Percentiles rank a stretch among this genome's conserved stretches.
phyloP scores from a whole-genome alignment of 2,797 vertebrate genomes.

The Lithobates pipiens region DNA sequence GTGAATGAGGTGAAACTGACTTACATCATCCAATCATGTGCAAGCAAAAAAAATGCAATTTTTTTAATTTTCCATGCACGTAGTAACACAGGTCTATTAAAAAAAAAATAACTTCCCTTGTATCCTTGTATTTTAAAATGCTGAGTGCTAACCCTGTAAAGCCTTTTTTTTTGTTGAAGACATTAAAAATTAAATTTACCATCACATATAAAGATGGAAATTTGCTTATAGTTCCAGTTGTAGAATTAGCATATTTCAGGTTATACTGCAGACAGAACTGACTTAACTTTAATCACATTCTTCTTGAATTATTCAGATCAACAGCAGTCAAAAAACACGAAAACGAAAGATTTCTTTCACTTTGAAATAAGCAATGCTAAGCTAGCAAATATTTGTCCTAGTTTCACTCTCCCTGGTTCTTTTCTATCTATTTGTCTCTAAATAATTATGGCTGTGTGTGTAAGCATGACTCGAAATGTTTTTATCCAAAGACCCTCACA shows the following conservation, averaged over 20 bases:
- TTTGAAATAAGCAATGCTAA: slow-evolving; percentile 24
- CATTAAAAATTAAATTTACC: background rate
- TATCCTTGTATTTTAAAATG: background rate
- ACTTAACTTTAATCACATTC: slow-evolving; percentile 28
- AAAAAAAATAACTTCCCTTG: background rate
- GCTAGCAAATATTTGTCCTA: background rate
- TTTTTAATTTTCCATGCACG: too few relatives aligned
- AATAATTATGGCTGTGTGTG: too few relatives aligned
- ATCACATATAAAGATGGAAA: background rate
- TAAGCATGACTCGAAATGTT: too few relatives aligned
- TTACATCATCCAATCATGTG: too few relatives aligned
- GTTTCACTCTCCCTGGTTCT: background rate
- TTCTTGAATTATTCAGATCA: slow-evolving; percentile 26
- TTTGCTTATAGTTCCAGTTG: background rate
- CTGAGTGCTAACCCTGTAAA: background rate
- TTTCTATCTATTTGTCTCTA: background rate
- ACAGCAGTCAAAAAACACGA: background rate
- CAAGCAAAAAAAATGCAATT: too few relatives aligned
- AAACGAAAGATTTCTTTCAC: slow-evolving; percentile 23
- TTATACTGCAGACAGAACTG: slow-evolving; percentile 13
- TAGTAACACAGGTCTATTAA: background rate
- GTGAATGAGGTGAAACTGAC: too few relatives aligned
- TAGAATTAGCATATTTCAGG: slow-evolving; percentile 12
- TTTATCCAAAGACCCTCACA: too few relatives aligned
- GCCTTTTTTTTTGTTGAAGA: slow-evolving; percentile 3